These are phyloP conservation scores for Morelia viridis DNA, from an alignment of 2,797 vertebrate species.

Conservation along the genomic window DNA sequence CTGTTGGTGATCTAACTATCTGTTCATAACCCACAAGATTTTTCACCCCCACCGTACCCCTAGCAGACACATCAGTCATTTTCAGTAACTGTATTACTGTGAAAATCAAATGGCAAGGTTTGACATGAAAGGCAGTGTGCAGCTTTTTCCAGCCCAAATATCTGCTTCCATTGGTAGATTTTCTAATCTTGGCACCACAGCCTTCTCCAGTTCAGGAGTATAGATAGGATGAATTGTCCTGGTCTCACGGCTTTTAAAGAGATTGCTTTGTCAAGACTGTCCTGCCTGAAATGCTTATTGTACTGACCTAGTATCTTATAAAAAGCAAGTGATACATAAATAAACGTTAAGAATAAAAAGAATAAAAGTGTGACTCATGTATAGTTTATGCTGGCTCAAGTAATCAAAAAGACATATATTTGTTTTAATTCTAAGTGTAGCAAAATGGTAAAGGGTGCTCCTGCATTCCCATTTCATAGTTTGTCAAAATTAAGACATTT, in stretches of 20 bases:
- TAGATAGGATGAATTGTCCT: not conserved
- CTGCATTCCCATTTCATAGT: not conserved
- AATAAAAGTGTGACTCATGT: not conserved
- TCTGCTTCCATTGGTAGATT: not conserved
- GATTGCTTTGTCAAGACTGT: not conserved
- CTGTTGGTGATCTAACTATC: conserved; percentile 56
- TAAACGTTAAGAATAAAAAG: not conserved
- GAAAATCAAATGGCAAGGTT: conserved; percentile 29
- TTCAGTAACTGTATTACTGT: conserved; percentile 10
- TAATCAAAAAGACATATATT: not conserved
- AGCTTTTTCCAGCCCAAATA: not conserved
- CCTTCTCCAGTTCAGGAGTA: not conserved
- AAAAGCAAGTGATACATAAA: not conserved
- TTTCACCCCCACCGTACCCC: conserved; percentile 18
- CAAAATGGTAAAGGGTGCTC: not conserved
- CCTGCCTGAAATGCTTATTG: not conserved
- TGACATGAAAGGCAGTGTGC: not conserved
- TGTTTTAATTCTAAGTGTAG: not conserved
- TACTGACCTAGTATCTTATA: not conserved
- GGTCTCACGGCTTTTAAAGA: not conserved
- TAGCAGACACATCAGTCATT: conserved; percentile 49
- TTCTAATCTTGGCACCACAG: not conserved
- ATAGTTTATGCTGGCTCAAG: not conserved
- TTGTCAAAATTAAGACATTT: not conserved
- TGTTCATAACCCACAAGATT: conserved; percentile 42